Base-by-base conservation (phyloP, 2,888 invertebrate genomes). In the Meteorus cinctellus region DNA sequence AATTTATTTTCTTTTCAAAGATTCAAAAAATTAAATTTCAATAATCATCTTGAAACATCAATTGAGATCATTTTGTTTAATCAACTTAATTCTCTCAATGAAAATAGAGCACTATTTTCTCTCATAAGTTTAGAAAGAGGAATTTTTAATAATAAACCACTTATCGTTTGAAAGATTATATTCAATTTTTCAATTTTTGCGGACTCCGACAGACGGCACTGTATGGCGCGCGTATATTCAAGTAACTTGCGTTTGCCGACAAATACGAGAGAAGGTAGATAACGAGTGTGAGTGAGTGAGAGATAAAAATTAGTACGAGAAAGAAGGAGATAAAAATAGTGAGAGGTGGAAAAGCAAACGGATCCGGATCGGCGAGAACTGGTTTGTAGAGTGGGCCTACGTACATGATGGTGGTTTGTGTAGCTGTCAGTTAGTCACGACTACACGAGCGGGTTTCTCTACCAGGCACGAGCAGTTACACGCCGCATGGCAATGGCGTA, bases 401-500 rank as follows among this genome's bases (percentile, higher is more conserved):
- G 48, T 76, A 67, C 48, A 66, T 65, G 69, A 59, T 73, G 67
- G 45, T 74, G 74, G 67, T 45, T 63, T 51, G 63, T 45, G 55
- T 41, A 24, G 74, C 75, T 78, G 79, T 76, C 77, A 76, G 79
- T 66, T 66, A 62, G 71, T 51, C 68, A 74, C 69, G 74, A 68
- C 68, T 72, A 55, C 6, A 55, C 67, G 31, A 63, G 65, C 41
- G 69, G 36, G 74, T 79, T 79, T 78, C 72, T 78, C 73, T 51
- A 51, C 77, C 75, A 78, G 78, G 65, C 76, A 76, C 76, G 51
- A 72, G 77, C 84, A 86, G 86, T 86, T 82, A 78, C 81, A 77
- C 84, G 86, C 83, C 82, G 80, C 79, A 81, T 83, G 84, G 85
- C 84, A 83, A 83, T 83, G 84, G 86, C 81, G 84, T 78, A 80